Conservation (phyloP, 1,140 invertebrate genomes). For the Drosophila jambulina region DNA sequence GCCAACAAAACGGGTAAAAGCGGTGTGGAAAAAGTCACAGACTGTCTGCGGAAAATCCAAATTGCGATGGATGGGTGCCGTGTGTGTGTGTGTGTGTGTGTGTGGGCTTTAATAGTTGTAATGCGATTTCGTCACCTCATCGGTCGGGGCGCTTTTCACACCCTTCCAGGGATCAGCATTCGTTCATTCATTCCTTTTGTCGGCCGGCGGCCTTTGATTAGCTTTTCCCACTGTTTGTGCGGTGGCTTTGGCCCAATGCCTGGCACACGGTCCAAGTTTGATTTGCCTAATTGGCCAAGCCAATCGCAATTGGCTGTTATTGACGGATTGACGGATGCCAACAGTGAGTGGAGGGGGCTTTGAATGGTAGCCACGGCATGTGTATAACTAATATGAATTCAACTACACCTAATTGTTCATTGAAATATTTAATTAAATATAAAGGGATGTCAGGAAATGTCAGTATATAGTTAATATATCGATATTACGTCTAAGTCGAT, state of each 20-base stretch:
- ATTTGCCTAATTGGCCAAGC: conserved; percentile 49
- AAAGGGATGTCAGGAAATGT: not conserved
- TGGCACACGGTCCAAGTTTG: conserved; percentile 41
- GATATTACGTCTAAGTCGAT: not conserved
- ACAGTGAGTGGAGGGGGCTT: not conserved
- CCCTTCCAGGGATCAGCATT: conserved; percentile 2
- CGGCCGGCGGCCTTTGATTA: conserved; percentile 36
- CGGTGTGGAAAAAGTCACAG: not conserved
- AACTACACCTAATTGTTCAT: too few relatives aligned
- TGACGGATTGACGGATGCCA: conserved; percentile 9
- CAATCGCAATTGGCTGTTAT: conserved; percentile 21
- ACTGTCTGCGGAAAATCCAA: conserved; percentile 3
- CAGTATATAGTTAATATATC: not conserved
- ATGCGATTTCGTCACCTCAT: conserved; percentile 69
- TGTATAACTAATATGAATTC: not conserved
- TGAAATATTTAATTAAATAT: not conserved
- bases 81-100: conserved; percentile 9
- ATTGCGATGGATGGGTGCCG: conserved; percentile 10
- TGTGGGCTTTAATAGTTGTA: conserved; percentile 66
- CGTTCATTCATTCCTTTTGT: conserved; percentile 31
- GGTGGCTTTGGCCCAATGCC: conserved; percentile 17
- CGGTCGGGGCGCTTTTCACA: not conserved
- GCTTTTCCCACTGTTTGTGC: conserved; percentile 24
- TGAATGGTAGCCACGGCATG: not conserved
- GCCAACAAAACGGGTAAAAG: conserved; percentile 30